Evolutionary conservation across 2,888 invertebrate genomes (phyloP).

Genomic region (Nematopogon swammerdamellus): DNA sequence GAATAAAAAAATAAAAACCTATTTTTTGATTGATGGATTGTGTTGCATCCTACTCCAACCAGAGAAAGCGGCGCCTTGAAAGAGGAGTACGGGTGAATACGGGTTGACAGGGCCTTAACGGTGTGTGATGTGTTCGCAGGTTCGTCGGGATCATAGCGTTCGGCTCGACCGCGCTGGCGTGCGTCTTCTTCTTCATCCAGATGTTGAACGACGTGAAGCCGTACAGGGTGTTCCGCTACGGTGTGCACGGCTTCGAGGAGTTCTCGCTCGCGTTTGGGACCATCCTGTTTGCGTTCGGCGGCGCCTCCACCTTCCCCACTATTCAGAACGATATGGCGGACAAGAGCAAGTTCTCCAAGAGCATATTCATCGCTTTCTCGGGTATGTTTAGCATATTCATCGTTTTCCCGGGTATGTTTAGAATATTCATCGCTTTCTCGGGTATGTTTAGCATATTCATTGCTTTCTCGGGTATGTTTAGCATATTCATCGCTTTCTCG

Average conservation of each 20-base stretch:
- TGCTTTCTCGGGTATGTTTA: too few relatives aligned
- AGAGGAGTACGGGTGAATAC: too few relatives aligned
- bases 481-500: too few relatives aligned
- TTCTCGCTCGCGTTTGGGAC: conserved; percentile 70
- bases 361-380: conserved; percentile 58
- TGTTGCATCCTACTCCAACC: too few relatives aligned
- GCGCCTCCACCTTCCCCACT: conserved; percentile 73
- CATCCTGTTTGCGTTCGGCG: conserved; percentile 69
- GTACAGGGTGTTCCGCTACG: conserved; percentile 39
- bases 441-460: too few relatives aligned
- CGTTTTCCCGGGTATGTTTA: conserved; percentile 18
- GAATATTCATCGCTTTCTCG: too few relatives aligned
- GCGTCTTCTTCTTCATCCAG: conserved; percentile 60
- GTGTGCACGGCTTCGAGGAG: conserved; percentile 54
- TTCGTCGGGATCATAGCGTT: conserved; percentile 62
- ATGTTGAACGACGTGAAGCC: conserved; percentile 53
- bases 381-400: too few relatives aligned
- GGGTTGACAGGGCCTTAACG: too few relatives aligned
- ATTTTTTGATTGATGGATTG: too few relatives aligned
- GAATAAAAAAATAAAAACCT: too few relatives aligned
- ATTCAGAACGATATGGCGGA: conserved; percentile 76
- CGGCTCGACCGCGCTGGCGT: conserved; percentile 58
- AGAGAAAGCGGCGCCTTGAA: too few relatives aligned
- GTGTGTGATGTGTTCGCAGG: too few relatives aligned
- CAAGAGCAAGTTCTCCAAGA: conserved; percentile 61